These are phyloP conservation scores for Bagarius yarrelli DNA, from an alignment of 2,113 vertebrate species.

Conservation along the genomic window DNA sequence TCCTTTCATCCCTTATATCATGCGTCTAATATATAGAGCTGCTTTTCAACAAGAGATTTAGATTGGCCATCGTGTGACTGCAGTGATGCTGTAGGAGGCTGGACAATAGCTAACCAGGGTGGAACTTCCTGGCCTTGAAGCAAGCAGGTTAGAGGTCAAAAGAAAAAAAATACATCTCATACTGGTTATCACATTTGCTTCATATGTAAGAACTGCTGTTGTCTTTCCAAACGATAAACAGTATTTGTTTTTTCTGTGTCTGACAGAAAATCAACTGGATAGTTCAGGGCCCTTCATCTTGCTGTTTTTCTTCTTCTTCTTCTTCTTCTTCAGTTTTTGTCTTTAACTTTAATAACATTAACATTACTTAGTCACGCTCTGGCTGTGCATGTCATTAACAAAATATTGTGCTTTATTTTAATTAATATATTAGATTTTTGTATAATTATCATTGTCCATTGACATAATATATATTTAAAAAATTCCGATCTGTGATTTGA, in stretches of 20 bases:
- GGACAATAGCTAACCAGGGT: slow-evolving; percentile 73
- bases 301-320: no score
- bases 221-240: slow-evolving; percentile 19
- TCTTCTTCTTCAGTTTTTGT: no score
- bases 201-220: slow-evolving; percentile 38
- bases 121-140: slow-evolving; percentile 70
- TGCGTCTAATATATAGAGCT: slow-evolving; percentile 26
- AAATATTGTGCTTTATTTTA: no score
- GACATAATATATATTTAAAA: no score
- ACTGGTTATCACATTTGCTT: slow-evolving; percentile 23
- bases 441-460: no score
- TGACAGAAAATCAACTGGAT: neutral
- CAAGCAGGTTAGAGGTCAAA: slow-evolving; percentile 68
- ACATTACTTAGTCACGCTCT: no score
- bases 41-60: slow-evolving; percentile 36
- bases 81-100: slow-evolving; percentile 56
- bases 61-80: slow-evolving; percentile 44
- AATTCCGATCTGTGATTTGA: no score
- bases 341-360: no score
- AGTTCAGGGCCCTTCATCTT: neutral
- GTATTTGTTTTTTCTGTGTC: slow-evolving; percentile 9
- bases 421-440: no score
- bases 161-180: slow-evolving; percentile 47
- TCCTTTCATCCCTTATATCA: slow-evolving; percentile 28
- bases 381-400: no score